Evolutionary conservation across 2,113 vertebrate genomes (phyloP), one percentile per base, ranked within the genome.

Genomic region (Serinus canaria): DNA sequence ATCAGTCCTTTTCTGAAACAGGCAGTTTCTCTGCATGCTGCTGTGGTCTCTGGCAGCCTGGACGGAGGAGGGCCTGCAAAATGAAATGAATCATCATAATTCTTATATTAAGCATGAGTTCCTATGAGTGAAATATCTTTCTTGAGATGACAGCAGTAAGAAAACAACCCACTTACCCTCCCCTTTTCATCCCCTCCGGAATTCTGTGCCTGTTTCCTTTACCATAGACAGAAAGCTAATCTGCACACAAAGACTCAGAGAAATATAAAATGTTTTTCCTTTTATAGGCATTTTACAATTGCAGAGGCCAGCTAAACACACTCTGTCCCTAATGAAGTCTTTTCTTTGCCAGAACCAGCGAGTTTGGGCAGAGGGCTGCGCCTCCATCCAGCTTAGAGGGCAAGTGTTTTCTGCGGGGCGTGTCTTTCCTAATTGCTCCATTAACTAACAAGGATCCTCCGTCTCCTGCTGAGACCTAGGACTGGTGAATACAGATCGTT

Each of bases 281-380:
- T 97, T 93, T 96, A 94, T 93, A 83, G 94, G n/a, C 87, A 93
- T 96, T 88, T 83, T 78, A 77, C 68, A 64, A 49, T 49, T 81
- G 49, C 31, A 90, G 64, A 94, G n/a, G 33, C 81, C 60, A 92
- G 73, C 64, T 63, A 75, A 86, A 68, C 67, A 77, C 33, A 20
- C 6, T 59, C 30, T 37, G 10, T 47, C 50, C 14, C 22, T 11
- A 15, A 58, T 37, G 43, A 86, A 92, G 27, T 8, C 30, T 41
- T 10, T 24, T 66, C 24, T 43, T 37, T 84, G 44, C 75, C 93
- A 91, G 41, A 83, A 41, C 31, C 27, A 21, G 56, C 0, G 0
- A 60, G 37, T n/a, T 49, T 89, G 66, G 84, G 37, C 41, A 79
- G 49, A 73, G 22, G 22, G 35, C 24, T 67, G 27, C 30, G 30